Conservation (phyloP, 2,888 invertebrate genomes). For the Eupithecia centaureata region DNA sequence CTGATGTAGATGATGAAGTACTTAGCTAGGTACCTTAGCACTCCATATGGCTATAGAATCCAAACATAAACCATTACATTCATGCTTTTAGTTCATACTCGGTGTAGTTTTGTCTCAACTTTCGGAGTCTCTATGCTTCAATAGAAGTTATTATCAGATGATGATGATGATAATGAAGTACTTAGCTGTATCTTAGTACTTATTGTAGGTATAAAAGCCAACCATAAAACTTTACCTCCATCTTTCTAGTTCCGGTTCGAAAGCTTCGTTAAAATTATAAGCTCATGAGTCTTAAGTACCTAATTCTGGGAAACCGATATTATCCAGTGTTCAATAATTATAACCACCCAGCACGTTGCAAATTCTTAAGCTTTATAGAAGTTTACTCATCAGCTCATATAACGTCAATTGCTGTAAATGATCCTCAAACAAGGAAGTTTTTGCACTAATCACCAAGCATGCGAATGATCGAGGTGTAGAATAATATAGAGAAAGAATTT, state of each 20-base stretch:
- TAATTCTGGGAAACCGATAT: no score
- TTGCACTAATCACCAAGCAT: no score
- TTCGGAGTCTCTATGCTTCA: not conserved
- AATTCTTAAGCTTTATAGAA: not conserved
- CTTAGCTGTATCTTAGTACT: not conserved
- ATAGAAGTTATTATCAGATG: not conserved
- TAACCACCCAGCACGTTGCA: not conserved
- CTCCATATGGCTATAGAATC: no score
- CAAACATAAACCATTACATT: no score
- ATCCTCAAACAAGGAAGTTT: not conserved
- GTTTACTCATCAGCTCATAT: not conserved
- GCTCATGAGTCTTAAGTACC: no score
- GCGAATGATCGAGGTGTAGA: no score
- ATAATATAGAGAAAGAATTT: no score
- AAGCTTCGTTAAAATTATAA: not conserved
- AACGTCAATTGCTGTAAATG: not conserved
- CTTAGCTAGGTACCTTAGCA: no score
- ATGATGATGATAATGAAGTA: not conserved
- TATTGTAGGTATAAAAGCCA: not conserved
- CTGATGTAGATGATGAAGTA: no score
- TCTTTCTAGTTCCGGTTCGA: not conserved
- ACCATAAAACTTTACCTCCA: not conserved
- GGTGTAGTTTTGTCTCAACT: not conserved
- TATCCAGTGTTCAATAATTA: not conserved
- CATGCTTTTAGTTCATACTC: no score